Conservation (phyloP, 2,113 vertebrate genomes). For the Pseudorectes ferrugineus region DNA sequence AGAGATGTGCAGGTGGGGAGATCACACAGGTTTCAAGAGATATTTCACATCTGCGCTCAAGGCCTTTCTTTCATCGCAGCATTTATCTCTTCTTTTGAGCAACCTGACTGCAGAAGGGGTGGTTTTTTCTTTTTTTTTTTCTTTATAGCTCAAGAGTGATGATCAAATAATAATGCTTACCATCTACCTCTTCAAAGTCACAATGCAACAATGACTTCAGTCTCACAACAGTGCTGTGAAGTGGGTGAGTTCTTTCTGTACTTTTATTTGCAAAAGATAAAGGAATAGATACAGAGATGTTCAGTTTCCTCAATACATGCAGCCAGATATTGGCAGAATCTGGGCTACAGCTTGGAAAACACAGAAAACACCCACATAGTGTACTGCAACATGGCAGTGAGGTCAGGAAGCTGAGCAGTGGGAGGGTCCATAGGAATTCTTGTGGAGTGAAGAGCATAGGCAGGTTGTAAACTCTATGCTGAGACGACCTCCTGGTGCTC, state of each 20-base stretch:
- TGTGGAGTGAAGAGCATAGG: not conserved
- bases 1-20: constrained; percentile 45
- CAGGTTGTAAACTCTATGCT: not conserved
- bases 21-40: constrained; percentile 36
- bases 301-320: not conserved
- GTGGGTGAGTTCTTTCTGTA: not conserved
- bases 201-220: not conserved
- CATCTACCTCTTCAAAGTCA: constrained; percentile 1
- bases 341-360: not conserved
- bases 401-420: not conserved
- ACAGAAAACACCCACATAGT: rapidly evolving
- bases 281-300: not conserved
- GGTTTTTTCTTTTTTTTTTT: not conserved
- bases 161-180: not conserved
- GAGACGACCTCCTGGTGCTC: not conserved
- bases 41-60: constrained; percentile 33
- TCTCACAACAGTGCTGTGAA: not conserved
- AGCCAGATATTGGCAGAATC: not conserved
- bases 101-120: not conserved
- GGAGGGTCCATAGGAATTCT: not conserved
- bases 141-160: not conserved
- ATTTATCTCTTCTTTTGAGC: constrained; percentile 28
- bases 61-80: not conserved
- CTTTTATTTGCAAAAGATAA: not conserved
- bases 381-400: not conserved